phyloP scores from a whole-genome alignment of 2,888 invertebrate species.

The Metalampra italica region DNA sequence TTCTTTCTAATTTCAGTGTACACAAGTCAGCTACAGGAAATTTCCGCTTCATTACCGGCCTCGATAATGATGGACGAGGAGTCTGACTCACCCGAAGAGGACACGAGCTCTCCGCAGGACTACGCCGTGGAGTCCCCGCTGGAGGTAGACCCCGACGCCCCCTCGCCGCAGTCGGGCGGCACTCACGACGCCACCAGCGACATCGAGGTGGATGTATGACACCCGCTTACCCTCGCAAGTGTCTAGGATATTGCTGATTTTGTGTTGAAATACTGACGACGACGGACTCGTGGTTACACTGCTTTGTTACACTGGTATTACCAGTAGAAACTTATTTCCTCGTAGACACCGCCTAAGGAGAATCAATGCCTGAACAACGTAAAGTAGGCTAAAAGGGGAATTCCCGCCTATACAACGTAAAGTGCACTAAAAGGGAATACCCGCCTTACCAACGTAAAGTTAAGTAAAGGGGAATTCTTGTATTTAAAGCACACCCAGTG shows the following conservation, averaged over 20 bases:
- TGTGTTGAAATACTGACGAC: conserved; percentile 16
- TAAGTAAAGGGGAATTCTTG: too few relatives aligned
- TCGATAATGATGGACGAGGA: conserved; percentile 76
- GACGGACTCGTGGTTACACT: too few relatives aligned
- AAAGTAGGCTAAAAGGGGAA: too few relatives aligned
- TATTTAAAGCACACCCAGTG: too few relatives aligned
- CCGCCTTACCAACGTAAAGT: too few relatives aligned
- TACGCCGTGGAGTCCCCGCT: conserved; percentile 61
- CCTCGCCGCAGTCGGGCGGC: conserved; percentile 46
- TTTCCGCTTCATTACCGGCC: conserved; percentile 70
- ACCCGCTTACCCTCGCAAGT: conserved; percentile 43
- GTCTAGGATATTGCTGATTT: conserved; percentile 34
- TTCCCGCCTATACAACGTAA: too few relatives aligned
- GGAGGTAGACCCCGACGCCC: conserved; percentile 32
- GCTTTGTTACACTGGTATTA: too few relatives aligned
- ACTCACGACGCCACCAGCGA: conserved; percentile 57
- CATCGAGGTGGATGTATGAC: conserved; percentile 72
- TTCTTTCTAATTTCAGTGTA: conserved; percentile 49
- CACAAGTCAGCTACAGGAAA: conserved; percentile 67
- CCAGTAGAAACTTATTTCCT: too few relatives aligned
- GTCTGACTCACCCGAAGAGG: conserved; percentile 53
- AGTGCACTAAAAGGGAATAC: too few relatives aligned
- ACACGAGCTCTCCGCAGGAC: conserved; percentile 25
- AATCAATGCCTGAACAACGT: too few relatives aligned
- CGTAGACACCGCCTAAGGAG: too few relatives aligned